These are phyloP conservation scores for Pollenia amentaria DNA, from an alignment of 2,888 invertebrate species.

Conservation along the genomic window DNA sequence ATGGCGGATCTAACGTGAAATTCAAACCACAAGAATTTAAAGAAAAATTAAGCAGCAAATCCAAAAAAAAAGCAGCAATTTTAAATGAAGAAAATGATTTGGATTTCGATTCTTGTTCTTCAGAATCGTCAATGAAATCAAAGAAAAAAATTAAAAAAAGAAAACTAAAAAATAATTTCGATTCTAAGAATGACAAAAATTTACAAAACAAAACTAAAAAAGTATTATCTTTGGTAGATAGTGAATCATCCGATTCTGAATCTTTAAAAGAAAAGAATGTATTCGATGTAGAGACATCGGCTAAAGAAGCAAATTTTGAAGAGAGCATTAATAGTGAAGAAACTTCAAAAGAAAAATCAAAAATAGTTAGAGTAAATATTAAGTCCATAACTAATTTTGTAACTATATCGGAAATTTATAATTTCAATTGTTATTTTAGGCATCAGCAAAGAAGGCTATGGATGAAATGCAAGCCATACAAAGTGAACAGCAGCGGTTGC, in stretches of 20 bases:
- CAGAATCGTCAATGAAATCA: neutral
- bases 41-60: neutral
- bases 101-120: neutral
- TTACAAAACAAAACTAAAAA: constrained; percentile 30
- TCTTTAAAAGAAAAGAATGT: constrained; percentile 16
- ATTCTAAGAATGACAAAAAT: neutral
- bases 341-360: constrained; percentile 43
- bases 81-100: neutral
- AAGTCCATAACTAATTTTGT: neutral
- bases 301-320: constrained; percentile 41
- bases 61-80: neutral
- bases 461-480: constrained; percentile 91
- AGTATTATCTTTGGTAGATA: constrained; percentile 72
- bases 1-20: neutral
- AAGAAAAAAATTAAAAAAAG: neutral
- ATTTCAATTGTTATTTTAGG: constrained; percentile 83
- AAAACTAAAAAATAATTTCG: neutral
- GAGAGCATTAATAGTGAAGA: constrained; percentile 42
- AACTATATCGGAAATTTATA: neutral
- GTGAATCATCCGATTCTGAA: constrained; percentile 68
- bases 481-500: constrained; percentile 92
- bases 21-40: constrained; percentile 2
- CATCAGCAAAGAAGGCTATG: constrained; percentile 88
- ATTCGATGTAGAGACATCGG: constrained; percentile 39
- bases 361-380: constrained; percentile 64